Conservation (phyloP, 2,888 invertebrate genomes). For the Phengaris alcon region DNA sequence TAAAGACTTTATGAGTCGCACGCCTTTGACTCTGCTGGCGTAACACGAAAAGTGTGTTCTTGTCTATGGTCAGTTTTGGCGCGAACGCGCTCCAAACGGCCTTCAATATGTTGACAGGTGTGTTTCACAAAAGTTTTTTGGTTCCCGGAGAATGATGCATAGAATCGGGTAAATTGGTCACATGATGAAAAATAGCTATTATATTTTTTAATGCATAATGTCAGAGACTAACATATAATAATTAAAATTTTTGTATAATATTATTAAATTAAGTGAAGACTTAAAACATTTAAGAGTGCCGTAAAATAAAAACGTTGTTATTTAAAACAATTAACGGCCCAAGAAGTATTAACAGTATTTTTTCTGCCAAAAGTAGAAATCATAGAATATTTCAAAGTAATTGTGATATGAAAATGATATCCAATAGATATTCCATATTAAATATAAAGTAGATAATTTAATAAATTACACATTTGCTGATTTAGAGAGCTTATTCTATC, state of each 20-base stretch:
- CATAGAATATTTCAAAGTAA: neutral
- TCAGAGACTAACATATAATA: neutral
- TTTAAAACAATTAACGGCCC: neutral
- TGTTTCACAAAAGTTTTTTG: neutral
- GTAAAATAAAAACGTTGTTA: neutral
- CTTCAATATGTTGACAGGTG: conserved; percentile 19
- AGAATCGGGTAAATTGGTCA: neutral
- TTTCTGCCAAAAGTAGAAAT: neutral
- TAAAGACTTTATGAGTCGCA: conserved; percentile 42
- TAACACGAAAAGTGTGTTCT: conserved; percentile 20
- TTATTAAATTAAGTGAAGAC: neutral
- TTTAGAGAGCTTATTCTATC: conserved; percentile 9
- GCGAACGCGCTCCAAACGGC: neutral
- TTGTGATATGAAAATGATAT: conserved; percentile 2
- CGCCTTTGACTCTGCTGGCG: conserved; percentile 18
- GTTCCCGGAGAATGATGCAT: neutral
- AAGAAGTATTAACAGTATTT: neutral
- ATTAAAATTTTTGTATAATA: too few relatives aligned
- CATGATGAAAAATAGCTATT: too few relatives aligned
- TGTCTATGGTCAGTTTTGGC: conserved; percentile 26
- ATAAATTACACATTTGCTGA: neutral
- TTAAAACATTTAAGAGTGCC: neutral
- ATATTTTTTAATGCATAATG: neutral
- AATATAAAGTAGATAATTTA: neutral
- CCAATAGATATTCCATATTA: neutral